A percentile compares a stretch with the other conserved stretches of the same genome.
These are phyloP conservation scores for Drosophila neotestacea DNA, from an alignment of 2,888 invertebrate species.

Conservation along the genomic window DNA sequence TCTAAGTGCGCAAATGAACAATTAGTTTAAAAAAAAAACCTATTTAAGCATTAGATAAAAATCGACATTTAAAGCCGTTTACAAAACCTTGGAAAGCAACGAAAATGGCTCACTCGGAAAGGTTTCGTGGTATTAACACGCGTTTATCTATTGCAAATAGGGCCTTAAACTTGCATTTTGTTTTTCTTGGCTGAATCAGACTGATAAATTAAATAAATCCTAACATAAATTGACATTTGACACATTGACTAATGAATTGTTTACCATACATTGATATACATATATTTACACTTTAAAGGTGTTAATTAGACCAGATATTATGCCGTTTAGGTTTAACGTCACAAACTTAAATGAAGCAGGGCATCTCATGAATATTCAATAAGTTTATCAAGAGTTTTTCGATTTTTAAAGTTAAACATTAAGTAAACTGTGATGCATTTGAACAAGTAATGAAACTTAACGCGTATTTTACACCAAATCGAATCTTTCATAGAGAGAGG, in stretches of 20 bases:
- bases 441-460: neutral
- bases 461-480: neutral
- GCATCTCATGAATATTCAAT: slow-evolving; percentile 52
- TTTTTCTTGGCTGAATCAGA: neutral
- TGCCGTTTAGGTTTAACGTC: slow-evolving; percentile 4
- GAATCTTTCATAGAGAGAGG: no score
- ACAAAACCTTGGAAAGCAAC: neutral
- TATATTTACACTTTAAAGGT: slow-evolving; percentile 8
- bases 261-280: slow-evolving; percentile 24
- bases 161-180: neutral
- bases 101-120: neutral
- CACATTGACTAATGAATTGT: slow-evolving; percentile 20
- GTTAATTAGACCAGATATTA: slow-evolving; percentile 9
- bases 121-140: neutral
- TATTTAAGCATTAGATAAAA: slow-evolving; percentile 9
- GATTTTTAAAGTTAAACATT: neutral
- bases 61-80: neutral
- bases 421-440: neutral
- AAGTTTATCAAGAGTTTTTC: neutral
- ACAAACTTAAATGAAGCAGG: slow-evolving; percentile 7
- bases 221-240: slow-evolving; percentile 38
- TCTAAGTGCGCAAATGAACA: neutral
- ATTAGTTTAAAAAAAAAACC: slow-evolving; percentile 1
- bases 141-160: neutral
- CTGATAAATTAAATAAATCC: slow-evolving; percentile 3